These are phyloP conservation scores for Salvelinus alpinus DNA, from an alignment of 2,113 vertebrate genomes.

Conservation along the genomic window DNA sequence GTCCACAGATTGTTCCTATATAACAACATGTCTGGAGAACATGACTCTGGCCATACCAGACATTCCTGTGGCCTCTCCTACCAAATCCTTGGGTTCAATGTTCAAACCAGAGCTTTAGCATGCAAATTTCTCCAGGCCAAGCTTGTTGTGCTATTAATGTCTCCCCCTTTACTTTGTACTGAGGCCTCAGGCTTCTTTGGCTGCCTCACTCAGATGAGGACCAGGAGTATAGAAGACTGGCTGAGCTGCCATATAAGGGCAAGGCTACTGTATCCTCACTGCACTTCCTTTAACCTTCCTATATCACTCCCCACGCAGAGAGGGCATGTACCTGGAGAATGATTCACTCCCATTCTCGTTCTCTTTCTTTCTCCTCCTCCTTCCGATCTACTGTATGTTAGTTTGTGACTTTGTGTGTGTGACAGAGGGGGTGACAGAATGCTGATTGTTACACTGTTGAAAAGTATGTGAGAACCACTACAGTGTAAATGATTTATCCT, in stretches of 20 bases:
- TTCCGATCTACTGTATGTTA: background rate
- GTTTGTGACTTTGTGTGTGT: conserved; percentile 8
- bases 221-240: conserved; percentile 9
- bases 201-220: conserved; percentile 28
- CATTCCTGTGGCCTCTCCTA: conserved; percentile 62
- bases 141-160: conserved; percentile 57
- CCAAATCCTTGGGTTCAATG: conserved; percentile 56
- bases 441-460: background rate
- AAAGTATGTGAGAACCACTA: conserved; percentile 5
- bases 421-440: too few species aligned
- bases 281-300: conserved; percentile 31
- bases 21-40: conserved; percentile 28
- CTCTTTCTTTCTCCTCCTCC: conserved; percentile 4
- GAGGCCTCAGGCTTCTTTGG: conserved; percentile 14
- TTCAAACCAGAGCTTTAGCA: conserved; percentile 38
- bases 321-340: conserved; percentile 52
- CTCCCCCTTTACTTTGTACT: background rate
- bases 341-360: conserved; percentile 5
- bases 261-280: conserved; percentile 35
- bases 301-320: conserved; percentile 16
- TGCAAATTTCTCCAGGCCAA: conserved; percentile 40
- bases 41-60: conserved; percentile 48
- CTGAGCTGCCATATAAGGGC: conserved; percentile 56
- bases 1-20: conserved; percentile 55
- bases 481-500: conserved; percentile 40